Base-by-base conservation (phyloP, 2,797 vertebrate genomes). In the Diplodus sargus region DNA sequence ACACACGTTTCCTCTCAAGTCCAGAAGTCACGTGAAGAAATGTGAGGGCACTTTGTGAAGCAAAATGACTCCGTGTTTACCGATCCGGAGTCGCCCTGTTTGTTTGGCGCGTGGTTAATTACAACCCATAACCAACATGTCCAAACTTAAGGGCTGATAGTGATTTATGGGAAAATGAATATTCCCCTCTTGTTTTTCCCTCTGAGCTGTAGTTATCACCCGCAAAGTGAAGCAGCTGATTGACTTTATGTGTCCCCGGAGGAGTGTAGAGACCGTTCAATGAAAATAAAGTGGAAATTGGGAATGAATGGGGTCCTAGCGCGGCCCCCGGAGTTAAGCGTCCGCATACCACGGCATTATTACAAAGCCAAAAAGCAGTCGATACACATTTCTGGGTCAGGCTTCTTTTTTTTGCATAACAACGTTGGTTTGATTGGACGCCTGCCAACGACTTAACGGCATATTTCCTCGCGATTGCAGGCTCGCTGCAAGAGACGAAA, bases 401-500 rank as follows among this genome's bases (percentile, higher is more conserved):
- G 63, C 68, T 34, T 34, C 30, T 34, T 65, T 71, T 52, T 71
- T 72, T 88, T 91, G 74, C 87, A 82, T 89, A 91, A 92, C 85
- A 74, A 56, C 16, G 23, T 78, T 68, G 61, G 71, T 84, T 78
- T 79, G 28, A 67, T 47, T 87, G 83, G 85, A 81, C 4, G 56
- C 30, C 57, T 79, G 79, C 86, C 88, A 87, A 8, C 28, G 30
- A 81, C 64, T 89, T 69, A 83, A 83, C 61, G 84, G 80, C 64
- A 83, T 81, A 81, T 83, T 88, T 85, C 53, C 65, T 88, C 58
- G 71, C 52, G 30, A 72, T 61, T 81, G 20, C 60, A 43, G 43
- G 57, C 28, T 82, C 71, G 22, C 65, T 45, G n/a, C 51, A 43
- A 75, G 45, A 56, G n/a, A 63, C 67, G 43, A 28, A 48, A 49